Conservation (phyloP, 2,888 invertebrate species). For the Heterodera filipjevi region DNA sequence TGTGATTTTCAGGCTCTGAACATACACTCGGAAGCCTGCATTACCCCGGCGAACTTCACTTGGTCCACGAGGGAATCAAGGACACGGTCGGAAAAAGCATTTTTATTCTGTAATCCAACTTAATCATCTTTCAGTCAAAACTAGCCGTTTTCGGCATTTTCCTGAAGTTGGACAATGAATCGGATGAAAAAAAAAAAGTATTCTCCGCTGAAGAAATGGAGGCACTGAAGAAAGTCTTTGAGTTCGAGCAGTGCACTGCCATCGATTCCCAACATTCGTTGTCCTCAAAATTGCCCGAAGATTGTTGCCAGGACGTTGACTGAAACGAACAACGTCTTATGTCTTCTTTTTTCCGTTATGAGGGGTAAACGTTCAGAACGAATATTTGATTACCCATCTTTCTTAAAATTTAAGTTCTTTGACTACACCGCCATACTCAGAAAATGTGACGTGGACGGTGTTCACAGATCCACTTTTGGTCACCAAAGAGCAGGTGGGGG, state of each 20-base stretch:
- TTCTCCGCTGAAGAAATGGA: conserved; percentile 33
- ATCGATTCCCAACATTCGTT: conserved; percentile 12
- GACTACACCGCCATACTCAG: conserved; percentile 63
- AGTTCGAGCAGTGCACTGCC: conserved; percentile 13
- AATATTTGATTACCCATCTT: background rate
- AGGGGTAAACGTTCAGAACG: background rate
- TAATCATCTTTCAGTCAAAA: conserved; percentile 36
- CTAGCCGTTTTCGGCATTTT: conserved; percentile 63
- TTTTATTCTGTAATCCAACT: too few relatives aligned
- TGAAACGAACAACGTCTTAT: conserved; percentile 5
- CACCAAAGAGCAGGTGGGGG: conserved; percentile 49
- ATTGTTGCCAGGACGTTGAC: conserved; percentile 20
- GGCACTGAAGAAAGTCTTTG: conserved; percentile 20
- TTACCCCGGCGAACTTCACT: conserved; percentile 59
- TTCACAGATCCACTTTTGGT: conserved; percentile 60
- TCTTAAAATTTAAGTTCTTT: conserved; percentile 39
- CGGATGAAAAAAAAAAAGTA: conserved; percentile 23
- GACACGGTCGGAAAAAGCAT: conserved; percentile 41
- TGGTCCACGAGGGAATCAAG: conserved; percentile 62
- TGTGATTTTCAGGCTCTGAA: conserved; percentile 50
- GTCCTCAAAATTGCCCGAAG: conserved; percentile 10
- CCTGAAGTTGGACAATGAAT: conserved; percentile 50
- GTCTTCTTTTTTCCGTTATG: conserved; percentile 51
- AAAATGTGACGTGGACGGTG: conserved; percentile 54
- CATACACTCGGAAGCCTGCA: conserved; percentile 57